These are phyloP conservation scores for Baronia brevicornis DNA, from an alignment of 2,888 invertebrate species.

Conservation along the genomic window DNA sequence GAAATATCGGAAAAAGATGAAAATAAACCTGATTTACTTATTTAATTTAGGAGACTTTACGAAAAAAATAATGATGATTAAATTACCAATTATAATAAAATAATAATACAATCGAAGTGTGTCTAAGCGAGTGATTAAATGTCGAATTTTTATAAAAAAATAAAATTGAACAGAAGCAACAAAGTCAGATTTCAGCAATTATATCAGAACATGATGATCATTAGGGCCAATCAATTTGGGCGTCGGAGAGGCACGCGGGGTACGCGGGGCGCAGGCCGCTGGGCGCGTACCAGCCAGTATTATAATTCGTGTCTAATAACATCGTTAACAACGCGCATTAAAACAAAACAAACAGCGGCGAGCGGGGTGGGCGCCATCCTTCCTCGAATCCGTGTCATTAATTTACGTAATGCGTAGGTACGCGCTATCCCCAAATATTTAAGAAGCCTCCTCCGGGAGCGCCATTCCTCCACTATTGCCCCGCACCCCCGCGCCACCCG, in stretches of 20 bases:
- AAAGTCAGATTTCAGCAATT: constrained; percentile 63
- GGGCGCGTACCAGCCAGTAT: constrained; percentile 37
- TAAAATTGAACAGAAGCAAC: constrained; percentile 31
- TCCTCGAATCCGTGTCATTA: constrained; percentile 77
- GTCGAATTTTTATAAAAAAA: constrained; percentile 7
- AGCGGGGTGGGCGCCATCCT: constrained; percentile 66
- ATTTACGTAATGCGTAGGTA: constrained; percentile 77
- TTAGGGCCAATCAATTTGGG: constrained; percentile 61
- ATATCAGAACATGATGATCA: constrained; percentile 64
- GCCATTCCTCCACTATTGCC: constrained; percentile 68
- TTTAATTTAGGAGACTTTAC: no score
- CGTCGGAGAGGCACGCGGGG: constrained; percentile 24
- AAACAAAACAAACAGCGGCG: constrained; percentile 72
- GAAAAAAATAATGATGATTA: no score
- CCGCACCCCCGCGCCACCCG: constrained; percentile 37
- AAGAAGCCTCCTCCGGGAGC: constrained; percentile 76
- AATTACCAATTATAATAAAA: no score
- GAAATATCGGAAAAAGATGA: no score
- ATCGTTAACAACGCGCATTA: constrained; percentile 74
- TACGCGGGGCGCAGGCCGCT: constrained; percentile 27
- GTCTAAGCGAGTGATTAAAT: not conserved
- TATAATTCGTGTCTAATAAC: constrained; percentile 71
- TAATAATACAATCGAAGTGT: not conserved
- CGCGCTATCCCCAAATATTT: constrained; percentile 77
- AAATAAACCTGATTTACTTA: no score